Percentiles rank a stretch among this genome's conserved stretches.
Evolutionary conservation across 92 coral and sea anemone species (phyloP).

Genomic region (Desmophyllum pertusum): DNA sequence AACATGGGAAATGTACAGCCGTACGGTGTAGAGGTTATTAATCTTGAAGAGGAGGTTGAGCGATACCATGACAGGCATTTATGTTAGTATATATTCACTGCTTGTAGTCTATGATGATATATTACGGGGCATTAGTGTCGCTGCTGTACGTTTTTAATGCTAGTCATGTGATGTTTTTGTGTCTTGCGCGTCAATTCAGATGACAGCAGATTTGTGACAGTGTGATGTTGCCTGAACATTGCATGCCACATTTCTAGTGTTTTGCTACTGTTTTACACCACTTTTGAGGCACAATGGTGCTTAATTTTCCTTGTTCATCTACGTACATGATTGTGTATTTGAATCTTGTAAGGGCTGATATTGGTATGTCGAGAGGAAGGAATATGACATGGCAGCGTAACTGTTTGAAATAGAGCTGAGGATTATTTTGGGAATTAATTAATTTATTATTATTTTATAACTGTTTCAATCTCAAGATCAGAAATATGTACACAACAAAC

Average conservation of each 20-base stretch:
- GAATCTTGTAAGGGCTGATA: not conserved
- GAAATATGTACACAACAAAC: not conserved
- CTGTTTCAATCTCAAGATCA: not conserved
- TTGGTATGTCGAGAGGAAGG: not conserved
- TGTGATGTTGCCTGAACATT: not conserved
- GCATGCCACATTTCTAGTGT: not conserved
- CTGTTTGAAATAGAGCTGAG: not conserved
- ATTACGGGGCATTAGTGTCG: not conserved
- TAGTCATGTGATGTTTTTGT: not conserved
- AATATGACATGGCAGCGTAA: not conserved
- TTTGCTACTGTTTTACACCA: not conserved
- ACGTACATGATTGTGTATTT: not conserved
- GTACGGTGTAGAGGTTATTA: not conserved
- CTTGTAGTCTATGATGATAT: not conserved
- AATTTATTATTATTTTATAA: too few species aligned
- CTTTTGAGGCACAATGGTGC: not conserved
- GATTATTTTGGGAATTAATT: not conserved
- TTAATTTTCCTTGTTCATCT: not conserved
- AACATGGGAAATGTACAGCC: not conserved
- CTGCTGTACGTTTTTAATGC: not conserved
- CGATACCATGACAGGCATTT: not conserved
- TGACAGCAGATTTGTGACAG: not conserved
- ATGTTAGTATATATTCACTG: slow-evolving; percentile 5
- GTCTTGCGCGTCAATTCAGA: not conserved
- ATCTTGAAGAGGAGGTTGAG: not conserved